These are phyloP conservation scores for Chlorops oryzae DNA, from an alignment of 1,140 invertebrate species.

Conservation along the genomic window DNA sequence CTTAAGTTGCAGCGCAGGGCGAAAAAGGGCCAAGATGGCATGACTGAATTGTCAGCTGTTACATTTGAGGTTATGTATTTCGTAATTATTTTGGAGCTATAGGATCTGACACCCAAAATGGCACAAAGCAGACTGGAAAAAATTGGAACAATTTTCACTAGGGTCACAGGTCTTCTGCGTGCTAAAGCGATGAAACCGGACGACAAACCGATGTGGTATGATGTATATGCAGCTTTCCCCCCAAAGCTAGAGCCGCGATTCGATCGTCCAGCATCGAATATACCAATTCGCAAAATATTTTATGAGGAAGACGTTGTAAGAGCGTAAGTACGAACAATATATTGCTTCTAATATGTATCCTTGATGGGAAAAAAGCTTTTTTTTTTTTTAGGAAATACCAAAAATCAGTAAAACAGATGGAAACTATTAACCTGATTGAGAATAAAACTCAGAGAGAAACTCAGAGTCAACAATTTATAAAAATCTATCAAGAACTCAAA, in stretches of 20 bases:
- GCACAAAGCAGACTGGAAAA: constrained; percentile 63
- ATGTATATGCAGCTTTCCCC: constrained; percentile 80
- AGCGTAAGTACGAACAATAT: constrained; percentile 62
- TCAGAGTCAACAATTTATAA: constrained; percentile 55
- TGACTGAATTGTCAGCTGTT: too few species aligned
- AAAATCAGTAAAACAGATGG: constrained; percentile 51
- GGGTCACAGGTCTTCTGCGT: constrained; percentile 67
- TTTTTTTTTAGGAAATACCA: constrained; percentile 55
- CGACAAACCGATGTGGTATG: constrained; percentile 84
- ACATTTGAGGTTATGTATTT: too few species aligned
- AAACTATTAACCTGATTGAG: constrained; percentile 51
- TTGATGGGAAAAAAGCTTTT: too few species aligned
- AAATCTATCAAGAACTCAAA: constrained; percentile 54
- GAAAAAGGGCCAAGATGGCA: too few species aligned
- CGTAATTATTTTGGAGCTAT: too few species aligned
- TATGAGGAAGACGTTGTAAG: constrained; percentile 80
- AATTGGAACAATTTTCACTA: constrained; percentile 62
- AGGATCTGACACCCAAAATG: too few species aligned
- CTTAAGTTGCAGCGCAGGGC: too few species aligned
- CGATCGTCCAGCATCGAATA: constrained; percentile 55
- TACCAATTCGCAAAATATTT: constrained; percentile 63
- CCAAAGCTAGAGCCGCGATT: constrained; percentile 71
- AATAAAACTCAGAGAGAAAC: constrained; percentile 49
- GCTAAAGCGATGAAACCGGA: constrained; percentile 67
- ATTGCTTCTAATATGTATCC: too few species aligned